A percentile compares a stretch with the other conserved stretches of the same genome.
Evolutionary conservation across 1,140 invertebrate genomes (phyloP).

Genomic region (Drosophila pruinosa): DNA sequence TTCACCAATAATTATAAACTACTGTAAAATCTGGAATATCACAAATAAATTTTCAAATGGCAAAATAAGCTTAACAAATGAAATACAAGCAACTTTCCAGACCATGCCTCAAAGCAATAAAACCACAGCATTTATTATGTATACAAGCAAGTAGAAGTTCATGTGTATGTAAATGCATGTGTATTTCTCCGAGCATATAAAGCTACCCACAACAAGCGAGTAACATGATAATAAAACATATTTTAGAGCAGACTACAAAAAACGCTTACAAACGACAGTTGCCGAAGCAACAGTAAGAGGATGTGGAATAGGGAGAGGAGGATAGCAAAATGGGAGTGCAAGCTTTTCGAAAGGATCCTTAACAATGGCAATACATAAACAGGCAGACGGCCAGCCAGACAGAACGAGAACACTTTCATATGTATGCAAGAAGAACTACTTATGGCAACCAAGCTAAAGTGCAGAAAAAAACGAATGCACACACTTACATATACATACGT

Average conservation of each 20-base stretch:
- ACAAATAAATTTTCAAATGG: conserved; percentile 16
- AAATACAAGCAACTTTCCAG: conserved; percentile 13
- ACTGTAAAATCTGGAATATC: too few species aligned
- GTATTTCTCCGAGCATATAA: conserved; percentile 23
- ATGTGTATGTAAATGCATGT: not conserved
- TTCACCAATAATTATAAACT: too few species aligned
- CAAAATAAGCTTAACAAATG: conserved; percentile 18
- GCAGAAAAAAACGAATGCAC: conserved; percentile 60
- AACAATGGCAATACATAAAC: conserved; percentile 12
- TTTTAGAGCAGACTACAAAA: conserved; percentile 66
- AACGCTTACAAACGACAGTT: conserved; percentile 65
- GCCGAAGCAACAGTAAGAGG: conserved; percentile 51
- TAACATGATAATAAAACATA: conserved; percentile 79
- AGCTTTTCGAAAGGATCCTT: conserved; percentile 13
- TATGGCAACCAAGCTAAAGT: conserved; percentile 66
- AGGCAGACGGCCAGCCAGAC: not conserved
- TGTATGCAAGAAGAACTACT: conserved; percentile 52
- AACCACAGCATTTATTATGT: conserved; percentile 18
- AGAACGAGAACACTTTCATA: conserved; percentile 11
- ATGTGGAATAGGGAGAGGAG: not conserved
- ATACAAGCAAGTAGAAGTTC: not conserved
- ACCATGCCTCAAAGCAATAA: conserved; percentile 27
- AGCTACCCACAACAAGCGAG: conserved; percentile 63
- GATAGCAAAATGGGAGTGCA: not conserved
- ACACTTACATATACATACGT: not conserved